Base-by-base conservation (phyloP, 2,113 vertebrate species). In the Falco punctatus region DNA sequence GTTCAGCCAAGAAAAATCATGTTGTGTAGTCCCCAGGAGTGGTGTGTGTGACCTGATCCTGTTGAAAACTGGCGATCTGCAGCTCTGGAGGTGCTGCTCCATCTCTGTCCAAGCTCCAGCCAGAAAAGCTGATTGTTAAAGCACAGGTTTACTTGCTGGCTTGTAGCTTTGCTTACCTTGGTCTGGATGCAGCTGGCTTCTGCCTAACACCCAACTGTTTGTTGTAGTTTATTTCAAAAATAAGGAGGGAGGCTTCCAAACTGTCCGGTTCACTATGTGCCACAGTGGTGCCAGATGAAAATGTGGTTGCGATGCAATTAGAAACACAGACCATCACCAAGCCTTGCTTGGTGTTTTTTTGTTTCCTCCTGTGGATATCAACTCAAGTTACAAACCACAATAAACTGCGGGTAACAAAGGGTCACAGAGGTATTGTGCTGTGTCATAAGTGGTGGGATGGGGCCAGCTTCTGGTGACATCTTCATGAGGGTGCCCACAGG, bases 281-380 rank as follows among this genome's bases (percentile, higher is more conserved):
- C 85, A 42, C 3, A 3, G 59, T 0, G 9, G 38, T 93, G 92
- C 91, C 86, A 93, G 92, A 86, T 96, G 65, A 93, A 91, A 77
- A 55, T 3, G 27, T 2, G 17, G 32, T 27, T 85, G 73, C 65
- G 65, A 21, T 38, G 84, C 79, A 95, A 55, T 95, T 86, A 91
- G 87, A 62, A 95, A 61, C 44, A 30, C 15, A 30, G 19, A 75
- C 44, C 48, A 27, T n/a, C 92, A 97, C 96, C 94, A 93, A 90
- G 89, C 35, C 14, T 22, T 22, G 84, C 67, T 96, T 90, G 81
- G 75, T 89, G 70, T 10, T 72, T 66, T 84, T 97, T 94, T 95
- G 95, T 94, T 96, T 97, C 81, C 80, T 81, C 82, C 72, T 55
- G 38, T 77, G 86, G 90, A 28, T 92, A 94, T 78, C 90, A 93